Evolutionary conservation across 2,888 invertebrate genomes (phyloP).

Genomic region (Byasa hedistus): DNA sequence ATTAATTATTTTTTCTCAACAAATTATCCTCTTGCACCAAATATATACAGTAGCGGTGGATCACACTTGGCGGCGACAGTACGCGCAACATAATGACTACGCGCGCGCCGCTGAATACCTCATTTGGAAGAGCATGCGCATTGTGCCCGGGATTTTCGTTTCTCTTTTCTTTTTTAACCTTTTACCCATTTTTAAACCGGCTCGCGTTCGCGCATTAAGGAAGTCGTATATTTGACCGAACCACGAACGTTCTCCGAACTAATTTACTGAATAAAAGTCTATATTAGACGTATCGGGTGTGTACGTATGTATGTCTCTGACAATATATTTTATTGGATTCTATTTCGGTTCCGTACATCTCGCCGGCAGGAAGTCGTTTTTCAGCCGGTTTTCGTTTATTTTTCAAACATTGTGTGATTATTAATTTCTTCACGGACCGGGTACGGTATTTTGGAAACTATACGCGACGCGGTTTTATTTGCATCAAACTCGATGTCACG

Average conservation of each 20-base stretch:
- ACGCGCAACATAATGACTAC: conserved; percentile 62
- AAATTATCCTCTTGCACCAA: no score
- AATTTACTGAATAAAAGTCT: conserved; percentile 66
- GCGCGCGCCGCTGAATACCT: conserved; percentile 58
- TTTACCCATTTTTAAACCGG: conserved; percentile 63
- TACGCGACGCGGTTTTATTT: conserved; percentile 13
- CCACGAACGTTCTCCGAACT: conserved; percentile 60
- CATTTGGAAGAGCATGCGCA: conserved; percentile 62
- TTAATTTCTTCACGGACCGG: conserved; percentile 38
- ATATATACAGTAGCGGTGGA: background rate
- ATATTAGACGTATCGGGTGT: conserved; percentile 52
- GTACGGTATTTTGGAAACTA: conserved; percentile 25
- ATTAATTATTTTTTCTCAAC: background rate
- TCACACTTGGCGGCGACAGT: conserved; percentile 44
- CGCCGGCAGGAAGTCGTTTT: conserved; percentile 63
- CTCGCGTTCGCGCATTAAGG: conserved; percentile 47
- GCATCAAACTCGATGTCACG: conserved; percentile 17
- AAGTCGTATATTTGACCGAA: conserved; percentile 60
- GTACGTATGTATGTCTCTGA: conserved; percentile 48
- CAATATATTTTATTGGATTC: conserved; percentile 60
- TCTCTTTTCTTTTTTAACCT: conserved; percentile 55
- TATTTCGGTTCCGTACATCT: conserved; percentile 49
- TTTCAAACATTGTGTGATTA: conserved; percentile 37
- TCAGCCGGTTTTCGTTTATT: conserved; percentile 40
- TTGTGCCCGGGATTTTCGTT: conserved; percentile 53